phyloP scores from a whole-genome alignment of 2,113 vertebrate species.

The Elaphurus davidianus region DNA sequence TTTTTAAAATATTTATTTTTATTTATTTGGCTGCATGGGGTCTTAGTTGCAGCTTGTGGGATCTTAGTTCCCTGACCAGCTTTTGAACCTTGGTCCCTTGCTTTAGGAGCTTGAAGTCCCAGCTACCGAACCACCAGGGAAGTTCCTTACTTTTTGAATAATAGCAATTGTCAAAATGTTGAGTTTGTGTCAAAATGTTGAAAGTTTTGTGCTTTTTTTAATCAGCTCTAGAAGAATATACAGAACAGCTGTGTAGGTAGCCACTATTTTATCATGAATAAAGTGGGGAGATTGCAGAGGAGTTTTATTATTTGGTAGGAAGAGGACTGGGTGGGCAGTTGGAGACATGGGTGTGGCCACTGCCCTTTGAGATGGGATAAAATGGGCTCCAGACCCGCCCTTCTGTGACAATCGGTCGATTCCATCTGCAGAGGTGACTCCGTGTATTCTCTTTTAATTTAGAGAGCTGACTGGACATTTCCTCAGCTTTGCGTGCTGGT shows the following conservation, averaged over 20 bases:
- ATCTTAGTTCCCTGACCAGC: not conserved
- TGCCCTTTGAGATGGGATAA: too few relatives aligned
- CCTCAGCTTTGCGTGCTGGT: not conserved
- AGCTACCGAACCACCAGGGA: not conserved
- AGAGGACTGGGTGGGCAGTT: not conserved
- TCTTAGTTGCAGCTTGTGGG: not conserved
- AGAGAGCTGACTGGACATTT: not conserved
- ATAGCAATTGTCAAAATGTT: not conserved
- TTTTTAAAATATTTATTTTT: not conserved
- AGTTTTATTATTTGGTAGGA: not conserved
- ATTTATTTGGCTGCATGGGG: not conserved
- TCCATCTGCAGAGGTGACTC: rapidly evolving
- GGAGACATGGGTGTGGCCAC: rapidly evolving
- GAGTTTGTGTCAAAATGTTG: not conserved
- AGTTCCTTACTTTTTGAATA: not conserved
- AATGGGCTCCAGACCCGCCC: not conserved
- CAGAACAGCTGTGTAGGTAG: not conserved
- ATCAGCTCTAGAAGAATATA: not conserved
- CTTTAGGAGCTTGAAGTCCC: not conserved
- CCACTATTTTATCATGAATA: not conserved
- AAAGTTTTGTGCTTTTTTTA: not conserved
- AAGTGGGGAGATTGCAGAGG: not conserved
- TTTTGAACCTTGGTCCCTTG: not conserved
- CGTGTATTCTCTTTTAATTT: not conserved
- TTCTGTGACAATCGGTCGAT: rapidly evolving